Evolutionary conservation across 2,888 invertebrate species (phyloP).

Genomic region (Hydroisotoma schaefferi): DNA sequence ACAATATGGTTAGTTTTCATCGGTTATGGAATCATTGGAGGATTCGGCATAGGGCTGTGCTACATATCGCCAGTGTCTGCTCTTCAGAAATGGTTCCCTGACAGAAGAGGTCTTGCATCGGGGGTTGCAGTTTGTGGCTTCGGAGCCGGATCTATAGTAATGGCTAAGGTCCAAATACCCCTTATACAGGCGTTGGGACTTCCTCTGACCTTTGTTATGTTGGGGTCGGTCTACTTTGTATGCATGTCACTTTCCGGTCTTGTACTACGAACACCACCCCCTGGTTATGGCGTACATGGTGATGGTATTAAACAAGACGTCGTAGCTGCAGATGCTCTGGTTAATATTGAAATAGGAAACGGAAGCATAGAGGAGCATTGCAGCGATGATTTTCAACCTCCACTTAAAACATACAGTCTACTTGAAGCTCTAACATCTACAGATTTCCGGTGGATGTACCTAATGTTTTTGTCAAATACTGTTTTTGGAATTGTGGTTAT

Average conservation of each 20-base stretch:
- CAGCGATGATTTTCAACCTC: background rate
- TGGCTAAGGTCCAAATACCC: constrained; percentile 39
- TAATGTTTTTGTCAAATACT: constrained; percentile 40
- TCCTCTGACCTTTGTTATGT: constrained; percentile 37
- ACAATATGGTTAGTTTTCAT: constrained; percentile 32
- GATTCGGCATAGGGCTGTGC: constrained; percentile 34
- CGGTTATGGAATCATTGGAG: constrained; percentile 34
- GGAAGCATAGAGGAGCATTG: background rate
- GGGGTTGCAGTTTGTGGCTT: constrained; percentile 46
- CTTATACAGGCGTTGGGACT: constrained; percentile 30
- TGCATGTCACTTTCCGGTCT: constrained; percentile 30
- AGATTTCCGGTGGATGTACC: constrained; percentile 40
- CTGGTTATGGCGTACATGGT: constrained; percentile 19
- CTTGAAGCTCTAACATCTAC: constrained; percentile 37
- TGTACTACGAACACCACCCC: constrained; percentile 40
- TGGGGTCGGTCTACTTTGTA: constrained; percentile 34
- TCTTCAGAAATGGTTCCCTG: constrained; percentile 47
- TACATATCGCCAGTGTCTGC: constrained; percentile 44
- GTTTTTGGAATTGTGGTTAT: constrained; percentile 45
- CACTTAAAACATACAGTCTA: constrained; percentile 8
- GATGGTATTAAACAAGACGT: too few relatives aligned
- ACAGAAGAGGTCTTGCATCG: constrained; percentile 39
- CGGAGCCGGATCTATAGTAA: constrained; percentile 45
- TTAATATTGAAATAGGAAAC: background rate
- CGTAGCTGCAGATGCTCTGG: too few relatives aligned